These are phyloP conservation scores for Hecatera dysodea DNA, from an alignment of 2,888 invertebrate species.

Conservation along the genomic window DNA sequence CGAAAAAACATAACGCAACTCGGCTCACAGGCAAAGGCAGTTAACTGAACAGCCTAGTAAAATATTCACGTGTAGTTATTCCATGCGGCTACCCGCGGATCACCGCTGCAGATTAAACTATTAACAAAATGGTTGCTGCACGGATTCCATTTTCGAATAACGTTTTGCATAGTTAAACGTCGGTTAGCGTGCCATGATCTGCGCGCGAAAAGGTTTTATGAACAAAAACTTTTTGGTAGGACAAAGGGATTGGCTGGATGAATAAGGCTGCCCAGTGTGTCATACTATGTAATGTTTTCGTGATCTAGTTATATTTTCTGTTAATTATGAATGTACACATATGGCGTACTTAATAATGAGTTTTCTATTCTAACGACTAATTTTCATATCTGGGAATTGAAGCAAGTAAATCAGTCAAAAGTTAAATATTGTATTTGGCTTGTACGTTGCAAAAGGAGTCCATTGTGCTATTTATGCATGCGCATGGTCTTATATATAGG, in stretches of 20 bases:
- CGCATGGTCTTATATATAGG: too few relatives aligned
- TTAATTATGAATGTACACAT: too few relatives aligned
- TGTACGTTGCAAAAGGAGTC: too few relatives aligned
- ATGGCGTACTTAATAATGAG: too few relatives aligned
- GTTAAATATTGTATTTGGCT: too few relatives aligned
- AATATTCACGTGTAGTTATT: slow-evolving; percentile 85
- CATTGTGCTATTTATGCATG: too few relatives aligned
- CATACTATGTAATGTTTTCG: too few relatives aligned
- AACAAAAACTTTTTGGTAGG: slow-evolving; percentile 54
- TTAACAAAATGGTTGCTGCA: slow-evolving; percentile 83
- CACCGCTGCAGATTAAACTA: slow-evolving; percentile 86
- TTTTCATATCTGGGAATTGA: background rate
- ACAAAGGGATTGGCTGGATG: slow-evolving; percentile 32
- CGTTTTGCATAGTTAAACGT: slow-evolving; percentile 74
- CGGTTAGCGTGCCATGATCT: slow-evolving; percentile 66
- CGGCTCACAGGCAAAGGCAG: slow-evolving; percentile 53
- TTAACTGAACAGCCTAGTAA: slow-evolving; percentile 70
- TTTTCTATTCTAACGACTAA: too few relatives aligned
- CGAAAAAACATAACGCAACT: slow-evolving; percentile 53
- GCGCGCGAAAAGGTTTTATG: slow-evolving; percentile 61
- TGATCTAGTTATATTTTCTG: slow-evolving; percentile 1
- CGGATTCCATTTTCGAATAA: slow-evolving; percentile 71
- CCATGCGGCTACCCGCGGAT: slow-evolving; percentile 76
- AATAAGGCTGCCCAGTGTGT: background rate
- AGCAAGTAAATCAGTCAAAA: too few relatives aligned